Base-by-base conservation (phyloP, 2,113 vertebrate genomes). In the Chloropsis hardwickii region DNA sequence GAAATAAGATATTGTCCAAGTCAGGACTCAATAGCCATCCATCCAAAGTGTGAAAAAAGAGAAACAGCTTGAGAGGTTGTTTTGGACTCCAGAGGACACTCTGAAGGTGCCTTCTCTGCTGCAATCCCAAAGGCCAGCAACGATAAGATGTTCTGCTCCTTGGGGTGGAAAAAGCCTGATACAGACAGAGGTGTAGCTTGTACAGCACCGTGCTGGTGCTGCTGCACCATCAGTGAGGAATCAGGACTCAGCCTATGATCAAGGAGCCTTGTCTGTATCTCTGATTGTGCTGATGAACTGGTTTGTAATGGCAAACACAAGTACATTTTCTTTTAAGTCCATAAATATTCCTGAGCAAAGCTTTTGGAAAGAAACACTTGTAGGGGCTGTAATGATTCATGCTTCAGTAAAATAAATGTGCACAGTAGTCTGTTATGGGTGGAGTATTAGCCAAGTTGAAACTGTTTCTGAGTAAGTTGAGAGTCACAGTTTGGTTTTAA, bases 401-500 rank as follows among this genome's bases (percentile, higher is more conserved):
- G 66, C 93, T 92, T 90, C 86, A 96, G 90, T 88, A 92, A 97
- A 96, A 92, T 84, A 77, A 95, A 77, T 88, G 90, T 94, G 82
- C 82, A 89, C 71, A 67, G 91, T 81, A 91, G 95, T 91, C 71
- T 86, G 84, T 71, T 88, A 73, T 70, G 81, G 91, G 86, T 87
- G 56, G 80, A 94, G 81, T 65, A 69, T 97, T 96, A 77, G 93
- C 86, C 76, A 93, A 96, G 80, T 70, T 90, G 73, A 81, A 91
- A 86, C 78, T 76, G 76, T 93, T 95, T 90, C 91, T 90, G 54
- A 76, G 85, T 95, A 83, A 83, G 90, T 35, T 28, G 54, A 96
- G 92, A 95, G 92, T 93, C 94, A 94, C 42, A 90, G 50, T 94
- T 91, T 95, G 92, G 90, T 96, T 94, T 93, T 86, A 94, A 96